These are phyloP conservation scores for Uloborus plumipes DNA, from an alignment of 2,888 invertebrate species.

Conservation along the genomic window DNA sequence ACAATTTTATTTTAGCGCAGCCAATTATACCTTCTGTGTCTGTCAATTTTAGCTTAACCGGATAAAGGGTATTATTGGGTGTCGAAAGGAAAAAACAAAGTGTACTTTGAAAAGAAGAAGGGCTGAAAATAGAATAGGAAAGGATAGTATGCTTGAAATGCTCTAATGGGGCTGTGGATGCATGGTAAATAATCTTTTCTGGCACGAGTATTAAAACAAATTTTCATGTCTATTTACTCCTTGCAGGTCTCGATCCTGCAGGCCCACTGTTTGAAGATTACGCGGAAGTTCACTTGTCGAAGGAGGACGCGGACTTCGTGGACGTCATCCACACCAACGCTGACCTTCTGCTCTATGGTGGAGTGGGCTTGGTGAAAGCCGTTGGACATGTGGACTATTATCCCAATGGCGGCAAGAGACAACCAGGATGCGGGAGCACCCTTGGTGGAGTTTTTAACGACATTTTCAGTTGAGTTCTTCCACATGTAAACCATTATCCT, in stretches of 20 bases:
- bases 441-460: conserved; percentile 43
- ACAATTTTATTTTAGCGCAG: no score
- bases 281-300: conserved; percentile 45
- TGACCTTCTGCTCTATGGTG: conserved; percentile 51
- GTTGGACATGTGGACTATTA: conserved; percentile 63
- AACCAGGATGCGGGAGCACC: conserved; percentile 60
- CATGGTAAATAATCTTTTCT: no score
- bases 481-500: not conserved
- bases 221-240: not conserved
- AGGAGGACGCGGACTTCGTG: conserved; percentile 56
- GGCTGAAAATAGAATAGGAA: no score
- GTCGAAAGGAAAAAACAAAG: no score
- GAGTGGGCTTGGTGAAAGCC: conserved; percentile 44
- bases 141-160: no score
- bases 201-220: no score
- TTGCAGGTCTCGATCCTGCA: conserved; percentile 58
- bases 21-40: no score
- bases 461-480: conserved; percentile 52
- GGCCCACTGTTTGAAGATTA: conserved; percentile 60
- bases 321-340: conserved; percentile 61
- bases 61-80: no score
- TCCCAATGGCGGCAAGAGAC: conserved; percentile 61
- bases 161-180: no score
- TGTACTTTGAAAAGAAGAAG: no score
- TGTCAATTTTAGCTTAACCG: no score